Evolutionary conservation across 2,888 invertebrate species (phyloP), one percentile per base, ranked within the genome.

Genomic region (Drosophila anomelani): DNA sequence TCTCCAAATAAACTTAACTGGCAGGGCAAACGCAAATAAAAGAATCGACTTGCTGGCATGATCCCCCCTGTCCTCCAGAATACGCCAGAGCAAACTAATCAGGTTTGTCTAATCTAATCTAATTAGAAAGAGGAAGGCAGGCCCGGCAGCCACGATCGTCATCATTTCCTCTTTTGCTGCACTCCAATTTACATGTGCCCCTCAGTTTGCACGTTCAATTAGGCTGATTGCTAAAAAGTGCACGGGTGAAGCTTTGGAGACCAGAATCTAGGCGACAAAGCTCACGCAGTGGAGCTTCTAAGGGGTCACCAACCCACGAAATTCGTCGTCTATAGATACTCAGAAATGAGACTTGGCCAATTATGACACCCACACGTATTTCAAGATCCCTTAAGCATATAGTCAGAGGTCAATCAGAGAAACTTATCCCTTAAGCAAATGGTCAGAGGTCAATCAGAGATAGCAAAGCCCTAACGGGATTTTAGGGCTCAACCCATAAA

Each of bases 21-120:
- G 12, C 43, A n/a, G 43, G 43, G 43, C 72, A 54, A 46, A 39
- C 55, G 51, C 51, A 53, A 53, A 53, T 23, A 53, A 66, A 58
- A 38, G 34, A 63, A 58, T 55, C 17, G 29, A 44, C 66, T 32
- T 43, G 38, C 38, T 54, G 60, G 56, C 13, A 38, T 38, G 57
- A 55, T 69, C 47, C 38, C 57, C 57, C 63, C 39, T 36, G 43
- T 17, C 17, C 53, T n/a, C 15, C 34, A 46, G 41, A 36, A 54
- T 38, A 36, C 46, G 59, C 51, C 63, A 70, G 41, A 44, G 38
- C 55, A 41, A 46, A 38, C 74, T 76, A 64, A 84, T 80, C 76
- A 68, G 64, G 55, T 76, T 85, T 81, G 60, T 47, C 70, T 68
- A 75, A 84, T 81, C 81, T 83, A 84, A 84, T 85, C 77, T 79